These are phyloP conservation scores for Greenwoodochromis staneri DNA, from an alignment of 2,113 vertebrate genomes.

Conservation along the genomic window DNA sequence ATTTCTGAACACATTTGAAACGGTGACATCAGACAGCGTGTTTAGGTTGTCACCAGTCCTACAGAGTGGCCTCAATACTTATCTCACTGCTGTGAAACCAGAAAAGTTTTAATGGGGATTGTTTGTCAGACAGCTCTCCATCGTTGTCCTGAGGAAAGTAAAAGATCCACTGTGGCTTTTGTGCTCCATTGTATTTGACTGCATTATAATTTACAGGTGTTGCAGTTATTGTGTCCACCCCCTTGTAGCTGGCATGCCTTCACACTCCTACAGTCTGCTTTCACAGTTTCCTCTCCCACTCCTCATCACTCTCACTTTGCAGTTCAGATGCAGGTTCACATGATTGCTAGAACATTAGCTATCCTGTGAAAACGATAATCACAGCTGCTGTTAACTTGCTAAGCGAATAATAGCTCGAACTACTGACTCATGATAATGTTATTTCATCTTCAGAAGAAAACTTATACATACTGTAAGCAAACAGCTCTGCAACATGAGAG, in stretches of 20 bases:
- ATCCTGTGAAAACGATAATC: conserved; percentile 37
- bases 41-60: background rate
- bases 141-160: background rate
- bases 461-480: background rate
- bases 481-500: background rate
- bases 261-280: conserved; percentile 51
- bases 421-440: background rate
- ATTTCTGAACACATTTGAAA: background rate
- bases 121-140: background rate
- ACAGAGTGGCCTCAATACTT: background rate
- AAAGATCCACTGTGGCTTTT: background rate
- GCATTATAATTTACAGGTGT: conserved; percentile 12
- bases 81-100: background rate
- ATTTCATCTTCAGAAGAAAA: background rate
- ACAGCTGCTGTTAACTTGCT: conserved; percentile 10
- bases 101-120: background rate
- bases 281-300: conserved; percentile 60
- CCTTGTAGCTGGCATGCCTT: conserved; percentile 35
- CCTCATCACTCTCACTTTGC: conserved; percentile 43
- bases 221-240: conserved; percentile 33
- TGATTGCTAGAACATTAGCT: conserved; percentile 38
- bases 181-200: background rate
- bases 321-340: conserved; percentile 45
- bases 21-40: background rate
- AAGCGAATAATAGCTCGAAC: background rate